These are phyloP conservation scores for Acanthopleura granulata DNA, from an alignment of 2,888 invertebrate species.

Conservation along the genomic window DNA sequence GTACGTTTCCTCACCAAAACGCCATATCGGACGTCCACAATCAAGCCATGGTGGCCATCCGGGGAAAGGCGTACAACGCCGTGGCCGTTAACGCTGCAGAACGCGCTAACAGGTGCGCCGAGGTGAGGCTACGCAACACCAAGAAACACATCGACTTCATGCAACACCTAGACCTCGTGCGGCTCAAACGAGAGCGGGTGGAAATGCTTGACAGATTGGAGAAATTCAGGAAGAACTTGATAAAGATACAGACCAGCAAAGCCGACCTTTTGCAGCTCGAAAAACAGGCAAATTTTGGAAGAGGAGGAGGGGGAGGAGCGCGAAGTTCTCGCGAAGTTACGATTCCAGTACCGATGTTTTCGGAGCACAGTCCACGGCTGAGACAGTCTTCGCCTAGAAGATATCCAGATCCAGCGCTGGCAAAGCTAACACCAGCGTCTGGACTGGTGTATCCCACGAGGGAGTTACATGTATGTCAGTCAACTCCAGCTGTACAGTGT, in stretches of 20 bases:
- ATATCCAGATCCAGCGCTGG: too few relatives aligned
- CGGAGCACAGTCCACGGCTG: not conserved
- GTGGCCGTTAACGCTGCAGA: not conserved
- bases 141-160: constrained; percentile 17
- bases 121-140: constrained; percentile 1
- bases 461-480: too few relatives aligned
- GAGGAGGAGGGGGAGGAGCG: not conserved
- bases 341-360: not conserved
- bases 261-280: not conserved
- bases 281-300: not conserved
- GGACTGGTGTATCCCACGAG: too few relatives aligned
- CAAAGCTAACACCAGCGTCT: too few relatives aligned
- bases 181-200: not conserved
- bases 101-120: constrained; percentile 5
- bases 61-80: constrained; percentile 1
- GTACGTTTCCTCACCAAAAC: constrained; percentile 6
- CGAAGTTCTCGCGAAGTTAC: not conserved
- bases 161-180: constrained; percentile 4
- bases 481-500: too few relatives aligned
- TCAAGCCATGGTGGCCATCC: not conserved
- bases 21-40: constrained; percentile 16
- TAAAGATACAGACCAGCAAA: not conserved
- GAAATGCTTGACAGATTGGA: constrained; percentile 14
- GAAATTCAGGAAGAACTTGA: not conserved
- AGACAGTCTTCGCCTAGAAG: too few relatives aligned